Base-by-base conservation (phyloP, 1,140 invertebrate species). In the Thereuonema tuberculata region DNA sequence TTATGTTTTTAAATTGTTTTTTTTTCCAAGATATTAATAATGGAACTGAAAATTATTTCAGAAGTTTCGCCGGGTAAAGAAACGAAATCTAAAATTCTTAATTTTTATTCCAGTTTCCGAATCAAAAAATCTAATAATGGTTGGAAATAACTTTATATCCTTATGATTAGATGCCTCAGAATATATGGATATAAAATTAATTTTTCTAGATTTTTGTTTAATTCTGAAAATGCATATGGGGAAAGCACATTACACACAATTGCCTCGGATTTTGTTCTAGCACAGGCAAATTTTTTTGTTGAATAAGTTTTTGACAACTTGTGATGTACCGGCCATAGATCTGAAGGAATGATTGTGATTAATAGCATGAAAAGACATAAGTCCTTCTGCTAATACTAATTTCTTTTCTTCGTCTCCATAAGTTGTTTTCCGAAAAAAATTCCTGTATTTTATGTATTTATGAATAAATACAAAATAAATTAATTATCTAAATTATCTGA, bases 271-370 rank as follows among this genome's bases (percentile, higher is more conserved):
- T 57, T 57, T 57, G 2, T 57, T 25, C 27, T 57, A 3, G 28
- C 27, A 2, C 57, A 58, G 5, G 43, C 43, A 58, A 26, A 49
- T n/a, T 57, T 57, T 57, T 57, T 57, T 57, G 56, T 55, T 2
- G 20, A 37, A 57, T 48, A 57, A 57, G 29, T 26, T 57, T 57
- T 57, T 57, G 31, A 57, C 43, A 26, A 57, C 43, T 57, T 57
- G 56, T 31, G 56, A 57, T 20, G 24, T 37, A 57, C 24, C 29
- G 27, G 21, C 53, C 53, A 55, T 55, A 9, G 15, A 55, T 55
- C 53, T 55, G n/a, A n/a, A n/a, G n/a, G n/a, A n/a, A n/a, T n/a
- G n/a, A n/a, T n/a, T n/a, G n/a, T n/a, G n/a, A n/a, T n/a, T n/a
- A n/a, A n/a, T n/a, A n/a, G n/a, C n/a, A n/a, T n/a, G n/a, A n/a